Percentiles rank a stretch among this genome's conserved stretches.
Evolutionary conservation across 2,797 vertebrate species (phyloP).

Genomic region (Girardinus metallicus): DNA sequence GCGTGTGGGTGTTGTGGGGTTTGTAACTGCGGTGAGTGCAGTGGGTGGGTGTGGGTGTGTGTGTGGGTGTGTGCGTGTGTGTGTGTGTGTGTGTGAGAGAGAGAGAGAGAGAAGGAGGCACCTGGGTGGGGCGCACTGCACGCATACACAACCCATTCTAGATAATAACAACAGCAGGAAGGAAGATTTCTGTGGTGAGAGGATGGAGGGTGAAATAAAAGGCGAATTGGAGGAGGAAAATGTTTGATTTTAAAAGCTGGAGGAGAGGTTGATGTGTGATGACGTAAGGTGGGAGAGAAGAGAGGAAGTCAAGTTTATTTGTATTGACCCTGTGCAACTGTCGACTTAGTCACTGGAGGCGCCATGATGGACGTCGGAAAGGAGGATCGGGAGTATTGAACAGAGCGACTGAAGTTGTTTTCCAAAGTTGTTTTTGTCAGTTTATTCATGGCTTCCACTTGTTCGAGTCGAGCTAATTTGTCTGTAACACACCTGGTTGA

Average conservation of each 20-base stretch:
- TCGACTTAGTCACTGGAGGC: too few species aligned
- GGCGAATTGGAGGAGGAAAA: conserved; percentile 30
- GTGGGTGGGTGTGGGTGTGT: conserved; percentile 56
- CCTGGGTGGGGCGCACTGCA: conserved; percentile 52
- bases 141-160: conserved; percentile 43
- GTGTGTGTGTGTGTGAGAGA: background rate
- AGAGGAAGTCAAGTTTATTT: conserved; percentile 26
- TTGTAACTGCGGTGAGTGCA: conserved; percentile 50
- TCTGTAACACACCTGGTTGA: too few species aligned
- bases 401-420: too few species aligned
- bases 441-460: too few species aligned
- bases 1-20: conserved; percentile 40
- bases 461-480: too few species aligned
- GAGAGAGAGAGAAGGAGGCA: conserved; percentile 35
- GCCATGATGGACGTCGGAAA: too few species aligned
- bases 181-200: conserved; percentile 65
- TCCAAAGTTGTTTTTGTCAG: too few species aligned
- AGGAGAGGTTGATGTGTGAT: conserved; percentile 20
- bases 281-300: conserved; percentile 6
- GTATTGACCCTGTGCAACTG: too few species aligned
- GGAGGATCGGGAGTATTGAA: too few species aligned
- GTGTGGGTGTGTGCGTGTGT: conserved; percentile 14
- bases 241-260: conserved; percentile 4
- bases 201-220: conserved; percentile 56
- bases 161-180: conserved; percentile 71